phyloP scores from a whole-genome alignment of 2,888 invertebrate genomes.

The Phyllotreta cruciferae region DNA sequence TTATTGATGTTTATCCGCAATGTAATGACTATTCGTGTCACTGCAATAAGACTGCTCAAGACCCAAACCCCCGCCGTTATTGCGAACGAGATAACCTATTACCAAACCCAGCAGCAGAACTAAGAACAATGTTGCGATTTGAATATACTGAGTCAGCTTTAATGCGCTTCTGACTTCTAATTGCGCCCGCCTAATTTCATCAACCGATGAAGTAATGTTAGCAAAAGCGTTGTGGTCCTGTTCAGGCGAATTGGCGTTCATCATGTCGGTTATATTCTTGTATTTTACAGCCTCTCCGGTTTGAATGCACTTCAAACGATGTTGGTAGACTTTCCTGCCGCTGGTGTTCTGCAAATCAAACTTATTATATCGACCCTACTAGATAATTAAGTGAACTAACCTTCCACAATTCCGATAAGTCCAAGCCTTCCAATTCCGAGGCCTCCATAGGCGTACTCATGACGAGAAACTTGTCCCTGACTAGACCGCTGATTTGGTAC shows the following conservation, averaged over 20 bases:
- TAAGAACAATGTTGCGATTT: constrained; percentile 63
- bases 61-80: constrained; percentile 31
- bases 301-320: constrained; percentile 74
- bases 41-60: constrained; percentile 40
- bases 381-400: constrained; percentile 44
- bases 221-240: constrained; percentile 47
- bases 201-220: constrained; percentile 50
- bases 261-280: constrained; percentile 43
- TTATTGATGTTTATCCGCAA: constrained; percentile 47
- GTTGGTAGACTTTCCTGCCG: constrained; percentile 67
- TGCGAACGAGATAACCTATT: constrained; percentile 38
- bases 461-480: constrained; percentile 87
- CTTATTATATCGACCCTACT: constrained; percentile 7
- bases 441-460: constrained; percentile 77
- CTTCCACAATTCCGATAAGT: constrained; percentile 80
- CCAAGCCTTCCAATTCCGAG: constrained; percentile 65
- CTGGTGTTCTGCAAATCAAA: constrained; percentile 49
- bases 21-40: constrained; percentile 42
- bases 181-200: constrained; percentile 60
- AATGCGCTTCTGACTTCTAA: constrained; percentile 62
- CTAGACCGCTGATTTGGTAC: constrained; percentile 70
- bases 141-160: constrained; percentile 61
- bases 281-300: constrained; percentile 54
- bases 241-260: constrained; percentile 24
- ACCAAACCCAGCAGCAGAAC: constrained; percentile 53